phyloP scores from a whole-genome alignment of 2,113 vertebrate species.

The Coturnix japonica region DNA sequence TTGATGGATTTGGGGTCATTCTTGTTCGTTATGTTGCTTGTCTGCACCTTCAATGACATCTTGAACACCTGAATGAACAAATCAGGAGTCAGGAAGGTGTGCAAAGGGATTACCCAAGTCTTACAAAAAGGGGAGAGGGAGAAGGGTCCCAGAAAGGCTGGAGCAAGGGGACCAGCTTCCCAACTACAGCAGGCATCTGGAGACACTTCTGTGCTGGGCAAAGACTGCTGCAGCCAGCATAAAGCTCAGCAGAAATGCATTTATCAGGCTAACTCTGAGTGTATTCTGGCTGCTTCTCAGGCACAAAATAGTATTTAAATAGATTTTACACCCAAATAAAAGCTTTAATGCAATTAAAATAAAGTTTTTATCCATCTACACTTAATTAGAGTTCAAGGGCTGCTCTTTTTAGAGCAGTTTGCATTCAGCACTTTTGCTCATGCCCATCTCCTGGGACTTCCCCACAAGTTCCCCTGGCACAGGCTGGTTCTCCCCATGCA shows the following conservation, averaged over 20 bases:
- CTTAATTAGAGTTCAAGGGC: background rate
- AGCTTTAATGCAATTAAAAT: background rate
- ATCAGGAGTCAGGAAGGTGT: background rate
- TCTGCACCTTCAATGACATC: constrained; percentile 95
- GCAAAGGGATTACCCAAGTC: background rate
- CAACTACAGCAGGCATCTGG: rapidly evolving
- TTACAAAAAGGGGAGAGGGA: background rate
- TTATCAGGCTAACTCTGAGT: background rate
- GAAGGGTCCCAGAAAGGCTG: background rate
- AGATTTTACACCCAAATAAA: background rate
- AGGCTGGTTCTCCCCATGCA: background rate
- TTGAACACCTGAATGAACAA: constrained; percentile 58
- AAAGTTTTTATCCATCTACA: background rate
- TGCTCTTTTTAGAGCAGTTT: background rate
- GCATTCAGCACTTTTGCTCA: background rate
- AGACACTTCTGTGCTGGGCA: background rate
- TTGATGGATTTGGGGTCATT: constrained; percentile 96
- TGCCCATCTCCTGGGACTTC: background rate
- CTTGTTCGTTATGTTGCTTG: constrained; percentile 97
- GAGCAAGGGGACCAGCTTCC: background rate
- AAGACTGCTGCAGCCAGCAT: rapidly evolving
- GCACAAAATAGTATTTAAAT: background rate
- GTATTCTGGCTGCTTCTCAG: background rate
- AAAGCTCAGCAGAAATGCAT: background rate
- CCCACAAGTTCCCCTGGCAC: background rate